Percentiles rank a stretch among this genome's conserved stretches.
Evolutionary conservation across 1,140 invertebrate genomes (phyloP).

Genomic region (Amphibalanus amphitrite): DNA sequence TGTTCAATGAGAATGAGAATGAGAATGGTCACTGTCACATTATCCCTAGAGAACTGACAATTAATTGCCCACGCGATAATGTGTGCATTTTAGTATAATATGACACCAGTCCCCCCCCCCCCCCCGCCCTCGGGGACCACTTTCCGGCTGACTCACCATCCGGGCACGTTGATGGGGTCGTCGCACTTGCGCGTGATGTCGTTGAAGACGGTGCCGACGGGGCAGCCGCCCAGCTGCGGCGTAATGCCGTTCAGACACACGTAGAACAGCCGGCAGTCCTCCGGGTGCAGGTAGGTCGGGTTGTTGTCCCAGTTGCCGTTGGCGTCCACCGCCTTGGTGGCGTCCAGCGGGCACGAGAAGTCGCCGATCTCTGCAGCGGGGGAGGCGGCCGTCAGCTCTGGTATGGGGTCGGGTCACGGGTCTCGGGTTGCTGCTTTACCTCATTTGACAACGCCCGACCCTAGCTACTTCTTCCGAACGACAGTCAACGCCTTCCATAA

Average conservation of each 20-base stretch:
- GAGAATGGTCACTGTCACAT: not conserved
- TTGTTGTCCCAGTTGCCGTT: slow-evolving; percentile 51
- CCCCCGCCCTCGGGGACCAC: no score
- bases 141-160: slow-evolving; percentile 45
- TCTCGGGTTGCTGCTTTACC: no score
- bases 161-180: slow-evolving; percentile 54
- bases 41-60: no score
- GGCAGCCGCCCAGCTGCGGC: slow-evolving; percentile 56
- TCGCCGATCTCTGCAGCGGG: slow-evolving; percentile 36
- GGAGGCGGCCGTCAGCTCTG: not conserved
- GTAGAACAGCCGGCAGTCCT: slow-evolving; percentile 70
- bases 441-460: no score
- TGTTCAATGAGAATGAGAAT: not conserved
- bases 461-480: no score
- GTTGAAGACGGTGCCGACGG: slow-evolving; percentile 57
- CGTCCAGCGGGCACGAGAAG: slow-evolving; percentile 50
- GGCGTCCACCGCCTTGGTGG: slow-evolving; percentile 40
- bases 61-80: no score
- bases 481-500: no score
- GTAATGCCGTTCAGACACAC: slow-evolving; percentile 59
- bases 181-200: slow-evolving; percentile 62
- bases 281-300: slow-evolving; percentile 59
- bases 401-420: not conserved
- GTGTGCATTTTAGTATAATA: no score
- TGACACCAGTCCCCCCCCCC: no score